A percentile compares a stretch with the other conserved stretches of the same genome.
These are phyloP conservation scores for Crocuta crocuta DNA, from an alignment of 2,113 vertebrate genomes.

Conservation along the genomic window DNA sequence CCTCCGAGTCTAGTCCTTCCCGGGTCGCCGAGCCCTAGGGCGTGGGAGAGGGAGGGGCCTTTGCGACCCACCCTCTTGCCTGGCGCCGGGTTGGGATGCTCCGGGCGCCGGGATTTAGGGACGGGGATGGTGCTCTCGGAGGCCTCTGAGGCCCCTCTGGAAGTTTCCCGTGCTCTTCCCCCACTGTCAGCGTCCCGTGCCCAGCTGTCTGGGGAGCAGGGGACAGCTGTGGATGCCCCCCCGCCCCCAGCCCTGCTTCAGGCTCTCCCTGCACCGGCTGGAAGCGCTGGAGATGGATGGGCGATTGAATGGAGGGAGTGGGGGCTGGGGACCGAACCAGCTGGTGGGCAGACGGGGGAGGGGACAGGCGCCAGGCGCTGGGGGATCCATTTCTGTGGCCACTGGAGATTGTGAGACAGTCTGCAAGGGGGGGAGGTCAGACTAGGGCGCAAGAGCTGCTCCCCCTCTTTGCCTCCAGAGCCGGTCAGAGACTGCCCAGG, in stretches of 20 bases:
- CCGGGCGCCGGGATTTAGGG: not conserved
- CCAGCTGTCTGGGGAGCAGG: conserved; percentile 61
- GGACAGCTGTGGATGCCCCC: conserved; percentile 69
- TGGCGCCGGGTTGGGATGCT: not conserved
- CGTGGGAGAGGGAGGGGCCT: not conserved
- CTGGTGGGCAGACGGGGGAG: conserved; percentile 71
- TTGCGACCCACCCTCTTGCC: not conserved
- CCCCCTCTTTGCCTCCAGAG: not conserved
- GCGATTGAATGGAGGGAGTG: conserved; percentile 61
- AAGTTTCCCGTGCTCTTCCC: not conserved
- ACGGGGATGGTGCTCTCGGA: not conserved
- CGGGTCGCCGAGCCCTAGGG: not conserved
- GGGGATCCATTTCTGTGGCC: conserved; percentile 60
- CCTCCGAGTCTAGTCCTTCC: not conserved
- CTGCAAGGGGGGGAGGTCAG: not conserved
- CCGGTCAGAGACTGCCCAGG: not conserved
- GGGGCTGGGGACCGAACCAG: conserved; percentile 72
- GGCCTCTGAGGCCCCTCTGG: not conserved
- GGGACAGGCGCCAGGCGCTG: conserved; percentile 62
- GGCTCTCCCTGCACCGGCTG: conserved; percentile 17
- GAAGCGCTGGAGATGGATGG: conserved; percentile 15
- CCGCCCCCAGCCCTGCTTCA: conserved; percentile 6
- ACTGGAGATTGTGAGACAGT: not conserved
- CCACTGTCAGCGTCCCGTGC: not conserved
- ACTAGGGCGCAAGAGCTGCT: not conserved